Base-by-base conservation (phyloP, 1,140 invertebrate genomes). In the Metopolophium dirhodum region DNA sequence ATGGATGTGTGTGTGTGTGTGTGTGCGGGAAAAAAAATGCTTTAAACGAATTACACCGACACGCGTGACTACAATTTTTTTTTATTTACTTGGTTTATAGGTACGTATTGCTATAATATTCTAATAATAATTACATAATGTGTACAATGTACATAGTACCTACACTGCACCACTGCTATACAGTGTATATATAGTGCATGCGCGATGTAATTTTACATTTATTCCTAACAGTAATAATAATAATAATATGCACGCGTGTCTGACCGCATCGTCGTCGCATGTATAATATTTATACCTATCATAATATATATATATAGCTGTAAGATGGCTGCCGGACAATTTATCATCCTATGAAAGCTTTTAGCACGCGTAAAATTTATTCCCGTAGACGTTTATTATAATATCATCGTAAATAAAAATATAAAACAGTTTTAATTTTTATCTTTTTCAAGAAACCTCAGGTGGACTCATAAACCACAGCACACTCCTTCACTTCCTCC, bases 361-460 rank as follows among this genome's bases (percentile, higher is more conserved):
- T 68, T 68, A 68, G 30, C 30, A 68, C 61, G 30, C 30, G 26
- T 68, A 68, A 68, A n/a, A 4, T 14, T 68, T 68, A n/a, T 61
- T 61, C 61, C 61, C 30, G 11, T 68, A 30, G 30, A 68, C 61
- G 3, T 68, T 68, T 68, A 14, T 4, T 18, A 51, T 51, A n/a
- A 51, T 51, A n/a, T 68, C 61, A 14, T 68, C 30, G 30, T 68
- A n/a, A 68, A 68, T 68, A 68, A 61, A 61, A 82, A 35, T 82
- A n/a, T 77, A n/a, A 82, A 37, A 35, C 35, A 14, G 35, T 82
- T n/a, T n/a, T 82, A 37, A 22, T 82, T 37, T 82, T 82, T 82
- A 47, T 82, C 4, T n/a, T 77, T 77, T 77, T 22, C 20, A 37
- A 97, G 96, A 99, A 37, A 96, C 98, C 97, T 61, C 14, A 1